Evolutionary conservation across 1,140 invertebrate species (phyloP).

Genomic region (Galleria mellonella): DNA sequence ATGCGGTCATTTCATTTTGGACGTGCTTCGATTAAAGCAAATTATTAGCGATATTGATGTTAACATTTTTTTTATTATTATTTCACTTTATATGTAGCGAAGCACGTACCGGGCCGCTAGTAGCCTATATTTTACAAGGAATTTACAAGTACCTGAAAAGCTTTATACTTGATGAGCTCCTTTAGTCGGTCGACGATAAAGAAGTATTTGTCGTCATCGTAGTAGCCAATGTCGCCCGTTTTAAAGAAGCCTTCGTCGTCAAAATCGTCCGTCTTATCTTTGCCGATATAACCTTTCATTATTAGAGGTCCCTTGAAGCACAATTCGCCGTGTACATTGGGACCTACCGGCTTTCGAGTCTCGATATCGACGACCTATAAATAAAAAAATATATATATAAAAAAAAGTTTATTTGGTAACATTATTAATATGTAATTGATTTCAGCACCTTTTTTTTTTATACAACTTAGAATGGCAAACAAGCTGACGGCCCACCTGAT

Average conservation of each 20-base stretch:
- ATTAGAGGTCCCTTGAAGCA: constrained; percentile 76
- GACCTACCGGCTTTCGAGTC: constrained; percentile 72
- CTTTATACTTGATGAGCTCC: constrained; percentile 83
- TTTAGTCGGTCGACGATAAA: constrained; percentile 83
- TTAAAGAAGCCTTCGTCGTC: constrained; percentile 78
- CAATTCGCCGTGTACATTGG: constrained; percentile 76
- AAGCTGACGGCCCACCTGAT: too few species aligned
- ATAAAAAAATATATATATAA: not conserved
- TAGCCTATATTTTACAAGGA: too few species aligned
- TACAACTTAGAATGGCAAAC: too few species aligned
- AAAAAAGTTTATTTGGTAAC: not conserved
- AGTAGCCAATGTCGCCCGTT: constrained; percentile 83
- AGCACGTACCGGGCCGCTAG: too few species aligned
- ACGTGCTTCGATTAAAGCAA: too few species aligned
- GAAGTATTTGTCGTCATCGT: constrained; percentile 79
- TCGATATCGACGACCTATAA: constrained; percentile 76
- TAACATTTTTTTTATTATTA: too few species aligned
- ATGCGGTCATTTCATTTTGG: too few species aligned
- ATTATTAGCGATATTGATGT: too few species aligned
- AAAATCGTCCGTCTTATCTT: constrained; percentile 76
- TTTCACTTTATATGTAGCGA: too few species aligned
- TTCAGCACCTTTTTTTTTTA: too few species aligned
- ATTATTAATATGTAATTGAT: too few species aligned
- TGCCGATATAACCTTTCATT: constrained; percentile 79
- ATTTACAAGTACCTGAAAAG: constrained; percentile 46